Evolutionary conservation across 2,888 invertebrate genomes (phyloP), one percentile per base, ranked within the genome.

Genomic region (Nemapogon koenigi): DNA sequence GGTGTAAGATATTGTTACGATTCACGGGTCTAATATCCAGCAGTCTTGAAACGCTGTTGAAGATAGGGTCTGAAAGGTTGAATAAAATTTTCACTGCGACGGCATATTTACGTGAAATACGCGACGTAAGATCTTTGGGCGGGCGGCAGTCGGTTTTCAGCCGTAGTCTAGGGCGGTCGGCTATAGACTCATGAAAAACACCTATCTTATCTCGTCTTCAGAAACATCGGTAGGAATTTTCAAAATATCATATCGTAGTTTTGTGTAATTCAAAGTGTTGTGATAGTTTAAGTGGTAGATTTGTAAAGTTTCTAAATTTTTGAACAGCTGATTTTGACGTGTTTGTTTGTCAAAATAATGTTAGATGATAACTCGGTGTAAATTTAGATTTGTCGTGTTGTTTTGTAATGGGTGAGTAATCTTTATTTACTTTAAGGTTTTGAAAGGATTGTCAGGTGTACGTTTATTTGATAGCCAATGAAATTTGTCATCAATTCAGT

Each of bases 141-240:
- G 66, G 59, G 61, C 71, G 68, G 65, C 64, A 70, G 73, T 72
- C 48, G 49, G 45, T 50, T 51, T 50, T 45, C 42, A 42, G 53
- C 48, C 57, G 60, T 51, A 46, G 55, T 49, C 51, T 47, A 42
- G 59, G 63, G 60, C 63, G 66, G 68, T 49, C 47, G 49, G 43
- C 44, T 42, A 51, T 55, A 52, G 30, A 10, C 31, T n/a, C n/a
- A n/a, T n/a, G n/a, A n/a, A n/a, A n/a, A n/a, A n/a, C n/a, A n/a
- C n/a, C n/a, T n/a, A n/a, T n/a, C n/a, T n/a, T n/a, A n/a, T n/a
- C n/a, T n/a, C n/a, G n/a, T n/a, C n/a, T n/a, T n/a, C n/a, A n/a
- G n/a, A n/a, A n/a, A n/a, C n/a, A n/a, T n/a, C n/a, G n/a, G n/a
- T n/a, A 28, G 35, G 29, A 42, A 43, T 30, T 41, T 37, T 41